Base-by-base conservation (phyloP, 53 echinoderm and acorn worm species). In the Hippasteria phrygiana region DNA sequence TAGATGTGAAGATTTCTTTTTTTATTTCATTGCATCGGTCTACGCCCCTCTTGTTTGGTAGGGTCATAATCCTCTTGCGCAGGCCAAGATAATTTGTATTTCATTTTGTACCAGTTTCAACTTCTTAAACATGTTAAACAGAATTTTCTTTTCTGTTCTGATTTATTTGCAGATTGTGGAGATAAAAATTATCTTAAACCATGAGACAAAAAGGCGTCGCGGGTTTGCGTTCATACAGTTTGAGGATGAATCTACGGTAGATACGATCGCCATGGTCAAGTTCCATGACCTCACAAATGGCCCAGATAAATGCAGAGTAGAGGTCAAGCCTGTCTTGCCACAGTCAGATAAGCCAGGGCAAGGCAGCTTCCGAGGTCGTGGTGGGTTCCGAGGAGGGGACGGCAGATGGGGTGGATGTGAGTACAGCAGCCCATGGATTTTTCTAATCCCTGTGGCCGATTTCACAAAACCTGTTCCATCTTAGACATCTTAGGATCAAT, bases 211-310 rank as follows among this genome's bases (percentile, higher is more conserved):
- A 71, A 85, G 38, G 71, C 69, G 85, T 8, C 85, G 85, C 0
- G 85, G 85, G 26, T 85, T 85, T 11, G 85, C 85, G 22, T 85
- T 85, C 53, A 85, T 85, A 1, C 85, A 70, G 48, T 85, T 85
- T 71, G 85, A 71, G 27, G 53, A 85, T 38, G 85, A 85, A 37
- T n/a, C 70, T 6, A 85, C 85, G 18, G 85, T 85, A 3, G 85
- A 85, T 32, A 71, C 70, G 11, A 70, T 85, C 35, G 69, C 85
- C 2, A 36, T 20, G 35, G 85, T 70, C 22, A 69, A 71, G 38
- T 51, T 11, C 27, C 85, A 85, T 46, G 85, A 85, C 12, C 39
- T 85, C 36, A 48, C 53, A 0, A 43, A 69, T 31, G 85, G 85
- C 20, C 20, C 70, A 53, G 85, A 85, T 70, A 69, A 46, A 26